Evolutionary conservation across 2,888 invertebrate species (phyloP).

Genomic region (Metellina segmentata): DNA sequence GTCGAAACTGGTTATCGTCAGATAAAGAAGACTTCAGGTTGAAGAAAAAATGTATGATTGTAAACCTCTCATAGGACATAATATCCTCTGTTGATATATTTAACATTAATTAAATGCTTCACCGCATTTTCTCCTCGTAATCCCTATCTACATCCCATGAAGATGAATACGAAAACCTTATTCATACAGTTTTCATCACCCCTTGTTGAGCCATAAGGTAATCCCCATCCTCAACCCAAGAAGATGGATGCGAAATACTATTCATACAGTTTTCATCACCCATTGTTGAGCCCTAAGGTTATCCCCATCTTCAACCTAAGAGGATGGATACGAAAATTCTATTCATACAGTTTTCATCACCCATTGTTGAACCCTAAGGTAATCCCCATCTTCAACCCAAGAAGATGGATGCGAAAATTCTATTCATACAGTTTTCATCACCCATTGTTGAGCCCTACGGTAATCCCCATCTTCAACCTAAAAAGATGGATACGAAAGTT

Average conservation of each 20-base stretch:
- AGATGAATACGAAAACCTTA: slow-evolving; percentile 19
- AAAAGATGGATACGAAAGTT: slow-evolving; percentile 16
- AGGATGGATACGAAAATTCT: slow-evolving; percentile 19
- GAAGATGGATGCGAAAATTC: slow-evolving; percentile 21
- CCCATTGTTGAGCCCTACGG: slow-evolving; percentile 2
- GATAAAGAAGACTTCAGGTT: no score
- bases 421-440: slow-evolving; percentile 26
- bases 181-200: slow-evolving; percentile 19
- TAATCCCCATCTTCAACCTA: neutral
- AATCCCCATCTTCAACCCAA: neutral
- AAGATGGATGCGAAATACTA: slow-evolving; percentile 25
- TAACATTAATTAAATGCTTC: no score
- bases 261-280: slow-evolving; percentile 19
- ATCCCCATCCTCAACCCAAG: neutral
- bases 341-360: slow-evolving; percentile 25
- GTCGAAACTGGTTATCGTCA: no score
- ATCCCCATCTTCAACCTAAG: neutral
- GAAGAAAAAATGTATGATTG: no score
- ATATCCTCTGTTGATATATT: no score
- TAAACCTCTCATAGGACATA: no score
- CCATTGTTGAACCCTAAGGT: slow-evolving; percentile 8
- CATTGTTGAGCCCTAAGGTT: slow-evolving; percentile 10
- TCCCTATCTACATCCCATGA: neutral
- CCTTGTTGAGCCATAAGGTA: slow-evolving; percentile 4
- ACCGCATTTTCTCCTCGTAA: no score